Conservation (phyloP, 2,888 invertebrate species). For the Plusia festucae region DNA sequence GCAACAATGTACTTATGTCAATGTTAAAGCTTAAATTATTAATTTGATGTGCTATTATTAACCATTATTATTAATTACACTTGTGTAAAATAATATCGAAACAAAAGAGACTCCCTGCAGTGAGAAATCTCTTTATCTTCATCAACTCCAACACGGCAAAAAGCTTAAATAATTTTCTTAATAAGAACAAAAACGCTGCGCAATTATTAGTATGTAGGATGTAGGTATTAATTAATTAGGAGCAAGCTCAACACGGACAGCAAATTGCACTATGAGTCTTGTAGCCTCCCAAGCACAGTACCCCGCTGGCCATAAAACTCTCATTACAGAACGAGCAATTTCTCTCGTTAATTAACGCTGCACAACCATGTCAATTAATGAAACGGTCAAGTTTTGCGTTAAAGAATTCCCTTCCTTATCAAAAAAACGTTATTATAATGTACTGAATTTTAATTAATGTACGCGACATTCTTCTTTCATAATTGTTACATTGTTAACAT, state of each 20-base stretch:
- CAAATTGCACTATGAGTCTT: slow-evolving; percentile 73
- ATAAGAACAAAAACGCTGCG: slow-evolving; percentile 31
- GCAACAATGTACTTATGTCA: no score
- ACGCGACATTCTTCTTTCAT: slow-evolving; percentile 28
- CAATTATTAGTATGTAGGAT: slow-evolving; percentile 65
- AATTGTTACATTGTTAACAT: slow-evolving; percentile 15
- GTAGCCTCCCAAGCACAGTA: slow-evolving; percentile 59
- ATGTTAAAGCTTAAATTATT: neutral
- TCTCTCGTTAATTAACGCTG: slow-evolving; percentile 76
- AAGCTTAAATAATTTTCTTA: slow-evolving; percentile 23
- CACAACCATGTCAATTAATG: slow-evolving; percentile 71
- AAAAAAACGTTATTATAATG: slow-evolving; percentile 14
- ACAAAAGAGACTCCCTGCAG: neutral
- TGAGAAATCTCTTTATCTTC: slow-evolving; percentile 1
- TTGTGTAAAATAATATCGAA: neutral
- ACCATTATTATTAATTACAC: neutral
- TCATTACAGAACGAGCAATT: slow-evolving; percentile 74
- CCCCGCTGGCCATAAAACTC: slow-evolving; percentile 73
- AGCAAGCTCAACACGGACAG: slow-evolving; percentile 65
- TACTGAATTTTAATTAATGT: slow-evolving; percentile 8
- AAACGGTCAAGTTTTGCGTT: slow-evolving; percentile 60
- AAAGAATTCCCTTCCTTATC: slow-evolving; percentile 39
- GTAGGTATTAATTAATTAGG: slow-evolving; percentile 71
- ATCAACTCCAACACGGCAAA: slow-evolving; percentile 6
- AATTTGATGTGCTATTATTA: neutral